Evolutionary conservation across 2,888 invertebrate genomes (phyloP), one percentile per base, ranked within the genome.

Genomic region (Ernsta delagoae): DNA sequence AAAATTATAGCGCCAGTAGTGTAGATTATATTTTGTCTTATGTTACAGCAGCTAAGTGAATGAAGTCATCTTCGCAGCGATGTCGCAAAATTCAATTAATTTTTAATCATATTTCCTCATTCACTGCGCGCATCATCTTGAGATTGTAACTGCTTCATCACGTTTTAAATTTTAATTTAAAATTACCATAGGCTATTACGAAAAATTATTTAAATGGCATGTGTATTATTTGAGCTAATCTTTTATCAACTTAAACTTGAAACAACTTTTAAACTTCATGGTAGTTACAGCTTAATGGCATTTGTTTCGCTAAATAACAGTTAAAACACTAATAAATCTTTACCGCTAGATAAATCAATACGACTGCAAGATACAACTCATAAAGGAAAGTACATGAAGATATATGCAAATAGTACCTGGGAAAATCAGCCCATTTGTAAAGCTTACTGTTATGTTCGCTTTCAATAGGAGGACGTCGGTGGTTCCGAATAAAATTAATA

Each of bases 361-460:
- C 24, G 4, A 9, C 16, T 54, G 4, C 9, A 6, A 54, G 54
- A 54, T 8, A 54, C 31, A 9, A 54, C 54, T 31, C 11, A 31
- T 54, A 31, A 7, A 31, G 2, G 54, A 31, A 54, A 54, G 9
- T 31, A 53, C n/a, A 34, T 54, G 54, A 54, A 56, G 5, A 56
- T 56, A 12, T 39, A 57, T 56, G 36, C 12, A 56, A 43, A 56
- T 56, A 41, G 11, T 9, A 53, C 41, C 60, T 36, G 12, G 31
- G 45, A 62, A 68, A 68, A 56, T 11, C 48, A 62, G 36, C n/a
- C 67, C 48, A 62, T 62, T 64, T 68, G 67, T 62, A 48, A 61
- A 56, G 56, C 57, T 54, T 68, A 67, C 61, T 57, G 67, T 62
- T 68, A 62, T 61, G 45, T 68, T 59, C 63, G 63, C 68, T 65